Conservation (phyloP, 35 echinoderm and acorn worm genomes). For the Strongylocentrotus purpuratus region DNA sequence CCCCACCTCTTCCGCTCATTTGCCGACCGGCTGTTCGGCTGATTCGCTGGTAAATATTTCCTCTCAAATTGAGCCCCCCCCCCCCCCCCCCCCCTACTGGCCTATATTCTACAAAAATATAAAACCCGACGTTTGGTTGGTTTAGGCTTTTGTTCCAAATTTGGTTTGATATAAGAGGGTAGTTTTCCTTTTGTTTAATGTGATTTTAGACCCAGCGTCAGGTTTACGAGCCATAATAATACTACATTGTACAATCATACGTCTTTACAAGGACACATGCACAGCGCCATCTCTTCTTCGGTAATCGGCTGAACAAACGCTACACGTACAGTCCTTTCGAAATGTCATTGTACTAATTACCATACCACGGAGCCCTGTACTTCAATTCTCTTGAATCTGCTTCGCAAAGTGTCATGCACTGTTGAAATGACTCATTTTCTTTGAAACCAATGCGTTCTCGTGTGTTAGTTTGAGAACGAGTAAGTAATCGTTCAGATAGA, state of each 20-base stretch:
- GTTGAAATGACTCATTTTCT: neutral
- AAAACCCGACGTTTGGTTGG: too few species aligned
- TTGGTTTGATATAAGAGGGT: too few species aligned
- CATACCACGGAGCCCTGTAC: neutral
- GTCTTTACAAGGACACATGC: neutral
- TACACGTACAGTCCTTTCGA: neutral
- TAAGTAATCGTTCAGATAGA: neutral
- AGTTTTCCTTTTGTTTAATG: too few species aligned
- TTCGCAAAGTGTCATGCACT: neutral
- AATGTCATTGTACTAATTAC: conserved; percentile 18
- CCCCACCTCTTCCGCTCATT: too few species aligned
- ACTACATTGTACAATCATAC: too few species aligned
- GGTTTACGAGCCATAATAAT: neutral
- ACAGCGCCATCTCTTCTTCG: neutral
- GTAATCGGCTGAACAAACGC: neutral
- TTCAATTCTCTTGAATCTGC: neutral
- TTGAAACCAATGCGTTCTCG: neutral
- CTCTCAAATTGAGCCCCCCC: too few species aligned
- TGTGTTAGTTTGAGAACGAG: neutral
- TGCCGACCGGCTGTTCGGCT: too few species aligned
- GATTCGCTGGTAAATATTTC: too few species aligned
- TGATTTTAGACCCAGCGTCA: too few species aligned
- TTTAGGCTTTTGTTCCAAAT: too few species aligned
- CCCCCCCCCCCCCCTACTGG: too few species aligned
- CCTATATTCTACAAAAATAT: too few species aligned